Conservation (phyloP, 2,888 invertebrate genomes). For the Antheraea assamensis region DNA sequence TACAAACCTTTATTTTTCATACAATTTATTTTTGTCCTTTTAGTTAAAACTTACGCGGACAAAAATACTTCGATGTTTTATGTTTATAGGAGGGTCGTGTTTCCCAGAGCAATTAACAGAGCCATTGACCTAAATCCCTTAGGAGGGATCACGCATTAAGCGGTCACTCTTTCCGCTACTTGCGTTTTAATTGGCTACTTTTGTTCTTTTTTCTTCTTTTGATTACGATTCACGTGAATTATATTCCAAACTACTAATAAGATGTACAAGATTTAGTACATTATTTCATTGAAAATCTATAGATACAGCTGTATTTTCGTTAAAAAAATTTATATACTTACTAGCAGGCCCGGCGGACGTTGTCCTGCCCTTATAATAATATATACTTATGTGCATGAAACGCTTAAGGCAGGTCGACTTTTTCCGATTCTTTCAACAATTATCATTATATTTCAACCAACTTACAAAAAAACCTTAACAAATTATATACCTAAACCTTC, state of each 20-base stretch:
- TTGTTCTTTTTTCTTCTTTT: neutral
- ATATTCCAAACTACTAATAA: neutral
- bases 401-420: too few species aligned
- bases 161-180: neutral
- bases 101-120: constrained; percentile 11
- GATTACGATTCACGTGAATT: neutral
- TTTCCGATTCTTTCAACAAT: too few species aligned
- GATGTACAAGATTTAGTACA: neutral
- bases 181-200: constrained; percentile 10
- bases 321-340: neutral
- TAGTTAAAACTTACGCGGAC: neutral
- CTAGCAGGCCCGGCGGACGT: too few species aligned
- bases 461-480: too few species aligned
- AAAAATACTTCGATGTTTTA: neutral
- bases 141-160: constrained; percentile 16
- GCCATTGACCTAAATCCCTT: constrained; percentile 16
- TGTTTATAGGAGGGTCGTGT: neutral
- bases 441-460: too few species aligned
- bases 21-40: neutral
- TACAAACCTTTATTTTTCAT: too few species aligned
- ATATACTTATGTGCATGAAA: too few species aligned
- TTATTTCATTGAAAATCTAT: neutral
- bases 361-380: too few species aligned
- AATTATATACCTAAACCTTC: too few species aligned
- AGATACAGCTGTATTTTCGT: neutral